Conservation (phyloP, 2,113 vertebrate genomes). For the Antigone vipio region DNA sequence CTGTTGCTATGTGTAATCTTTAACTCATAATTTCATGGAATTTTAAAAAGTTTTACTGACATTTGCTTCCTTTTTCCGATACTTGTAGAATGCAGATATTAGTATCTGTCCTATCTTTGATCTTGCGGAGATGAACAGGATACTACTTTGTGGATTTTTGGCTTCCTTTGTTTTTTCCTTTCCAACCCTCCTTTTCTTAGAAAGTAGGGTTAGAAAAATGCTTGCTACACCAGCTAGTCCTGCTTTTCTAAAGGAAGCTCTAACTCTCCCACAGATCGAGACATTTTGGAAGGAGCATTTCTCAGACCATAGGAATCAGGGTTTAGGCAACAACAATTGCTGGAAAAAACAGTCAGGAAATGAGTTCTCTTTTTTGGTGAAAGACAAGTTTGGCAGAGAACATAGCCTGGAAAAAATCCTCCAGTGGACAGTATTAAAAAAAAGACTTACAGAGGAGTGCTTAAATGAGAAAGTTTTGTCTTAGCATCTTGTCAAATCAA, state of each 20-base stretch:
- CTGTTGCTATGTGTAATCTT: not conserved
- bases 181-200: not conserved
- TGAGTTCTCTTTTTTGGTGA: not conserved
- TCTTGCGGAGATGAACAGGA: not conserved
- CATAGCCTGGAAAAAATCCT: not conserved
- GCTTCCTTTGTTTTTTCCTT: not conserved
- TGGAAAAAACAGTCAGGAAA: not conserved
- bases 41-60: not conserved
- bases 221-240: not conserved
- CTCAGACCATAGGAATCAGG: not conserved
- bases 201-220: not conserved
- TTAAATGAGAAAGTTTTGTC: not conserved
- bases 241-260: not conserved
- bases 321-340: not conserved
- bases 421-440: not conserved
- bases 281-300: not conserved
- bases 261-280: not conserved
- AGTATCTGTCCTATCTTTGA: not conserved
- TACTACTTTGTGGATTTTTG: not conserved
- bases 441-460: not conserved
- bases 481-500: not conserved
- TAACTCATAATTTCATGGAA: not conserved
- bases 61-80: not conserved
- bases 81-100: not conserved
- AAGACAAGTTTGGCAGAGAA: not conserved